A percentile compares a stretch with the other conserved stretches of the same genome.
Evolutionary conservation across 1,140 invertebrate genomes (phyloP).

Genomic region (Halesus radiatus): DNA sequence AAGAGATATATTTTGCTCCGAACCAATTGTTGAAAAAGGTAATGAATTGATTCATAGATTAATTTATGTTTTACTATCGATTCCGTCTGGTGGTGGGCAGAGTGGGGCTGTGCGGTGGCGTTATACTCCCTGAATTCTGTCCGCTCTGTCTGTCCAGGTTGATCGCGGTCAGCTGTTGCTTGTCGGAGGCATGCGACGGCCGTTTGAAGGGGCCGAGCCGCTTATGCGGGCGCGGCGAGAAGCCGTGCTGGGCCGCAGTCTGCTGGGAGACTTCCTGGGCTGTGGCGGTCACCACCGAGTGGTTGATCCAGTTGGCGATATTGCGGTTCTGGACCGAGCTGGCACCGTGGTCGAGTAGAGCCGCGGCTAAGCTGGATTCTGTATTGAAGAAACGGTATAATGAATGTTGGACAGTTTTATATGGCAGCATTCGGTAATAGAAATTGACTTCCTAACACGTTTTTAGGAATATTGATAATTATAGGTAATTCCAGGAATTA

Average conservation of each 20-base stretch:
- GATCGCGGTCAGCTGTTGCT: slow-evolving; percentile 34
- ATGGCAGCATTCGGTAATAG: no score
- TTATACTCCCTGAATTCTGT: slow-evolving; percentile 30
- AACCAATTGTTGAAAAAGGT: no score
- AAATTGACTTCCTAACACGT: no score
- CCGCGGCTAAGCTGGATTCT: slow-evolving; percentile 65
- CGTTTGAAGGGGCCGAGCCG: slow-evolving; percentile 66
- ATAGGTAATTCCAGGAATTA: no score
- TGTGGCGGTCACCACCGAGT: slow-evolving; percentile 47
- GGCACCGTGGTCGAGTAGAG: slow-evolving; percentile 66
- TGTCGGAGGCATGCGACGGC: slow-evolving; percentile 48
- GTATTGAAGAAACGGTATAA: background rate
- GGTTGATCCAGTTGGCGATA: slow-evolving; percentile 57
- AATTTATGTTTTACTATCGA: slow-evolving; percentile 20
- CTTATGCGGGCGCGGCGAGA: slow-evolving; percentile 65
- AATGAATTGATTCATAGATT: no score
- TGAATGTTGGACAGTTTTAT: no score
- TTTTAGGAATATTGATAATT: no score
- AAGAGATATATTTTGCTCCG: no score
- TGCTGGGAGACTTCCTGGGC: slow-evolving; percentile 56
- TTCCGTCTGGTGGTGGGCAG: slow-evolving; percentile 47
- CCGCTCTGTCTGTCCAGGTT: slow-evolving; percentile 35
- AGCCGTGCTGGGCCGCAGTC: slow-evolving; percentile 61
- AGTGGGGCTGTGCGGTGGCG: slow-evolving; percentile 54
- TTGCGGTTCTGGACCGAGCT: slow-evolving; percentile 40